These are phyloP conservation scores for Limnephilus rhombicus DNA, from an alignment of 2,888 invertebrate species.

Conservation along the genomic window DNA sequence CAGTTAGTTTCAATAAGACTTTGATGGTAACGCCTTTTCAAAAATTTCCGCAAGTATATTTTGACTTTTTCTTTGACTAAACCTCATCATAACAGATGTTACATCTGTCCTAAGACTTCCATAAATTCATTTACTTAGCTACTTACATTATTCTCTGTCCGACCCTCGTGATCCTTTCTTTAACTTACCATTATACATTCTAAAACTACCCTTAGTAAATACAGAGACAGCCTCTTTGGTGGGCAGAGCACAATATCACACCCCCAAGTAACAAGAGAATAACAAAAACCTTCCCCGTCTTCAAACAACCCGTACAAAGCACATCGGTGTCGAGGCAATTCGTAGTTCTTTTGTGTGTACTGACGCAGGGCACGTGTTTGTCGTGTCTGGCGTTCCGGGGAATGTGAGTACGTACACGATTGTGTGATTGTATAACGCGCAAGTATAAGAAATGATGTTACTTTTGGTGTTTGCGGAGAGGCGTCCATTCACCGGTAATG, in stretches of 20 bases:
- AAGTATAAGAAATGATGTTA: slow-evolving; percentile 6
- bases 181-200: background rate
- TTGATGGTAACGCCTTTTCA: background rate
- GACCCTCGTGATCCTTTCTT: background rate
- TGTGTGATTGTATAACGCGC: background rate
- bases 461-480: background rate
- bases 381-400: background rate
- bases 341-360: background rate
- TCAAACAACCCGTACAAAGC: background rate
- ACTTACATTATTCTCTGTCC: background rate
- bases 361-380: slow-evolving; percentile 9
- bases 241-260: background rate
- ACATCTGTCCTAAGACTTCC: background rate
- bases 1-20: too few relatives aligned
- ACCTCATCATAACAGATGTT: background rate
- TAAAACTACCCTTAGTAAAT: background rate
- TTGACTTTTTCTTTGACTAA: background rate
- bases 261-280: background rate
- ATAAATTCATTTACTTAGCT: background rate
- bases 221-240: background rate
- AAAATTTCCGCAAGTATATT: background rate
- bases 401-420: background rate
- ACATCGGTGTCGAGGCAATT: slow-evolving; percentile 8
- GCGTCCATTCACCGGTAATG: background rate
- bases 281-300: background rate